Evolutionary conservation across 1,140 invertebrate species (phyloP), one percentile per base, ranked within the genome.

Genomic region (Cyphomyrmex costatus): DNA sequence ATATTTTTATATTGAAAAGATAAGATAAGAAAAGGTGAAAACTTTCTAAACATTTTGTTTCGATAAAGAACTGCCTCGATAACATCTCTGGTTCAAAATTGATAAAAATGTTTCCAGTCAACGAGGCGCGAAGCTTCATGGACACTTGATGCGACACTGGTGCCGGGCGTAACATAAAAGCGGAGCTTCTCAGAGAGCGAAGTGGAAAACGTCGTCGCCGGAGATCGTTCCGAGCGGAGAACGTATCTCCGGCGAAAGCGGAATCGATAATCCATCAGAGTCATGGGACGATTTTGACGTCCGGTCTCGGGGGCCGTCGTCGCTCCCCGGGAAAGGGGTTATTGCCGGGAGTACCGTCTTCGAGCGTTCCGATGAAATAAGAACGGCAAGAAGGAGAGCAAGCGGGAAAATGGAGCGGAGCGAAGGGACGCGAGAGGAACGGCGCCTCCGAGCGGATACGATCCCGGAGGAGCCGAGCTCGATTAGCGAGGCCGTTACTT

Each of bases 401-500:
- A 42, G 36, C 4, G 42, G 19, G n/a, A 21, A 49, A 21, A 36
- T 14, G 49, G 42, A 42, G 14, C 10, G 51, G 21, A 21, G 21
- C 12, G 19, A 53, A n/a, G 24, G 61, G 58, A 27, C 16, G 42
- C 21, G 53, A 71, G 60, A 76, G 79, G 68, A 63, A 88, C 83
- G 61, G 70, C 80, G 77, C 24, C 71, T 84, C 51, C 68, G 79
- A 78, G 51, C 56, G 51, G 49, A 53, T 86, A 71, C 76, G 80
- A 90, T 90, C 89, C 86, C 89, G 77, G 24, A 90, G 89, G 89
- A 88, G 63, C 51, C 24, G 46, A 56, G 89, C 89, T 90, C 89
- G 86, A 90, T 90, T 90, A 90, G 89, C 82, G 85, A 82, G 63
- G 76, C 82, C 89, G 89, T 90, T 90, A 78, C 89, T 90, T 83